phyloP scores from a whole-genome alignment of 2,888 invertebrate species.

The Eutolmus rufibarbis region DNA sequence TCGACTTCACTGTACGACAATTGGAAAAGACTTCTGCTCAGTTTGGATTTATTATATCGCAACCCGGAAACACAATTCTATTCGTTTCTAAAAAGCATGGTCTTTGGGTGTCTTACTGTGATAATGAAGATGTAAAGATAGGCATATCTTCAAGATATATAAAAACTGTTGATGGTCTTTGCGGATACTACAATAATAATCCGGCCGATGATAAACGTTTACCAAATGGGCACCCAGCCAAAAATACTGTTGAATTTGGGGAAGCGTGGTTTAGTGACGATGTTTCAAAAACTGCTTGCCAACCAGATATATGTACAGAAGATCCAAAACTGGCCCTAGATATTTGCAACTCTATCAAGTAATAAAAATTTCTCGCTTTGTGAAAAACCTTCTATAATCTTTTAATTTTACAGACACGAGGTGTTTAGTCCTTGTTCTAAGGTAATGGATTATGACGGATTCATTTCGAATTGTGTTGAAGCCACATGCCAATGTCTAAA shows the following conservation, averaged over 20 bases:
- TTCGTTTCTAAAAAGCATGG: slow-evolving; percentile 75
- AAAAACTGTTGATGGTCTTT: slow-evolving; percentile 77
- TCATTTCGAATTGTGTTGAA: slow-evolving; percentile 77
- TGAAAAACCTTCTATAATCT: slow-evolving; percentile 14
- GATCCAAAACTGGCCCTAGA: slow-evolving; percentile 72
- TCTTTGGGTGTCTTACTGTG: slow-evolving; percentile 77
- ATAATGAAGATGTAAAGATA: slow-evolving; percentile 73
- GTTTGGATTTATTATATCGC: slow-evolving; percentile 71
- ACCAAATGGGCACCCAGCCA: slow-evolving; percentile 71
- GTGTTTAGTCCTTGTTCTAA: slow-evolving; percentile 72
- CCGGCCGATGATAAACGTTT: slow-evolving; percentile 73
- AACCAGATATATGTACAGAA: slow-evolving; percentile 69
- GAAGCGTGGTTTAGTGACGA: slow-evolving; percentile 73
- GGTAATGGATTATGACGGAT: slow-evolving; percentile 72
- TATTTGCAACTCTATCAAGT: slow-evolving; percentile 74
- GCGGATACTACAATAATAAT: slow-evolving; percentile 77
- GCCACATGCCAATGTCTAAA: slow-evolving; percentile 77
- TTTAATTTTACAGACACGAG: slow-evolving; percentile 64
- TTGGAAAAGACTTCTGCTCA: slow-evolving; percentile 59
- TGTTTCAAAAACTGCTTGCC: slow-evolving; percentile 64
- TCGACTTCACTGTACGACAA: slow-evolving; percentile 63
- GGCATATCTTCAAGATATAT: slow-evolving; percentile 71
- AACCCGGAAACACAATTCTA: slow-evolving; percentile 73
- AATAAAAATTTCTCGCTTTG: slow-evolving; percentile 49
- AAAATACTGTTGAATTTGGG: slow-evolving; percentile 75